phyloP scores from a whole-genome alignment of 2,113 vertebrate genomes.

The Melanostigma gelatinosum region DNA sequence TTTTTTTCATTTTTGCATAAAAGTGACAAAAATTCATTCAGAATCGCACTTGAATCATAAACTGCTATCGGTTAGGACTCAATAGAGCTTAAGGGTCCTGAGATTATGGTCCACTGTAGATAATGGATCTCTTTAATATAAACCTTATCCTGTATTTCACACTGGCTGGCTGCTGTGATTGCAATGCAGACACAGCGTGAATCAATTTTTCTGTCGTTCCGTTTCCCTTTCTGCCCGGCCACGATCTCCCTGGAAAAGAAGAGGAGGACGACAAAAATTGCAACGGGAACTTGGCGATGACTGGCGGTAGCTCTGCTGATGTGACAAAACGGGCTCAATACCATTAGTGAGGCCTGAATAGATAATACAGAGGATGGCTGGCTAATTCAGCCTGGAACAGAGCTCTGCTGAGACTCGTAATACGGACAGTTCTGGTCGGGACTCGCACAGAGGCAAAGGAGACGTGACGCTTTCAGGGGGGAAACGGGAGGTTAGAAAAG shows the following conservation, averaged over 20 bases:
- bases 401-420: slow-evolving; percentile 19
- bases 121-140: slow-evolving; percentile 53
- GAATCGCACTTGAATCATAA: slow-evolving; percentile 42
- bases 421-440: slow-evolving; percentile 25
- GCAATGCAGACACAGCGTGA: slow-evolving; percentile 59
- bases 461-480: neutral
- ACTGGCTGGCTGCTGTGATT: slow-evolving; percentile 63
- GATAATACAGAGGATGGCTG: slow-evolving; percentile 33
- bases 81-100: slow-evolving; percentile 31
- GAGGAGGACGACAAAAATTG: neutral
- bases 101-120: slow-evolving; percentile 45
- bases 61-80: slow-evolving; percentile 37
- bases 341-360: slow-evolving; percentile 59
- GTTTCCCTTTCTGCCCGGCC: slow-evolving; percentile 36
- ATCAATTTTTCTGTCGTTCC: slow-evolving; percentile 62
- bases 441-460: slow-evolving; percentile 17
- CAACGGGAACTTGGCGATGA: slow-evolving; percentile 8
- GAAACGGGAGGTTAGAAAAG: slow-evolving; percentile 10
- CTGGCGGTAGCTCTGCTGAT: slow-evolving; percentile 51
- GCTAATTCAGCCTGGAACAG: slow-evolving; percentile 39
- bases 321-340: slow-evolving; percentile 52
- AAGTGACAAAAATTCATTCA: neutral
- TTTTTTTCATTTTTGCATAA: neutral
- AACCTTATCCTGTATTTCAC: slow-evolving; percentile 55
- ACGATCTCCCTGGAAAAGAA: slow-evolving; percentile 35